Conservation (phyloP, 2,113 vertebrate species). For the Poeciliopsis occidentalis region DNA sequence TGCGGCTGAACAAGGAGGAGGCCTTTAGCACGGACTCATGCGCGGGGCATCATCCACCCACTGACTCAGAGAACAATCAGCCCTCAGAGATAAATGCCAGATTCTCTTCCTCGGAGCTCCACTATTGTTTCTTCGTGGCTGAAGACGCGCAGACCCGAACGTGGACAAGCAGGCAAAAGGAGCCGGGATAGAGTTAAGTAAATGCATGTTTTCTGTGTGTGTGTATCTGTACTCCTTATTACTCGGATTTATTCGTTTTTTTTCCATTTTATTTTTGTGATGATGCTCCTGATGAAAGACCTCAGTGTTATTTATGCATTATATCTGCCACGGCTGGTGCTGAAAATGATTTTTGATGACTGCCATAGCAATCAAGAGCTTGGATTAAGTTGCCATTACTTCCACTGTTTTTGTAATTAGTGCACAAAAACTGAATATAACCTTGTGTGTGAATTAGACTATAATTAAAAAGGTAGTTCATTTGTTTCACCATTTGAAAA, state of each 20-base stretch:
- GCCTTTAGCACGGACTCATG: conserved; percentile 26
- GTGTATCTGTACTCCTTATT: background rate
- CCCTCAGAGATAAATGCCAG: conserved; percentile 45
- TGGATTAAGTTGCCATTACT: background rate
- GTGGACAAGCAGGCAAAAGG: background rate
- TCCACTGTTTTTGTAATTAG: too few species aligned
- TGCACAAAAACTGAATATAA: too few species aligned
- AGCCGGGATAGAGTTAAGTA: conserved; percentile 32
- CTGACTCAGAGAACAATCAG: conserved; percentile 59
- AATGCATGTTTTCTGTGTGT: background rate
- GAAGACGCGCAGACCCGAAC: conserved; percentile 4
- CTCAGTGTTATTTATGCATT: background rate
- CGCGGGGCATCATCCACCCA: conserved; percentile 56
- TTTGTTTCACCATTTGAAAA: too few species aligned
- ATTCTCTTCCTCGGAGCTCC: conserved; percentile 31
- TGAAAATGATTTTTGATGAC: background rate
- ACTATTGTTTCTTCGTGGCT: conserved; percentile 3
- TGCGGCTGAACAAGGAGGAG: conserved; percentile 40
- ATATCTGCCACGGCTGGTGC: background rate
- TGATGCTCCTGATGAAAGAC: too few species aligned
- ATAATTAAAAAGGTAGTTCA: too few species aligned
- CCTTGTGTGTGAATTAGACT: too few species aligned
- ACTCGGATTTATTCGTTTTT: background rate
- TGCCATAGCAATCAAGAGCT: background rate
- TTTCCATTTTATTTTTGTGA: background rate